Evolutionary conservation across 1,140 invertebrate genomes (phyloP).

Genomic region (Phthorimaea operculella): DNA sequence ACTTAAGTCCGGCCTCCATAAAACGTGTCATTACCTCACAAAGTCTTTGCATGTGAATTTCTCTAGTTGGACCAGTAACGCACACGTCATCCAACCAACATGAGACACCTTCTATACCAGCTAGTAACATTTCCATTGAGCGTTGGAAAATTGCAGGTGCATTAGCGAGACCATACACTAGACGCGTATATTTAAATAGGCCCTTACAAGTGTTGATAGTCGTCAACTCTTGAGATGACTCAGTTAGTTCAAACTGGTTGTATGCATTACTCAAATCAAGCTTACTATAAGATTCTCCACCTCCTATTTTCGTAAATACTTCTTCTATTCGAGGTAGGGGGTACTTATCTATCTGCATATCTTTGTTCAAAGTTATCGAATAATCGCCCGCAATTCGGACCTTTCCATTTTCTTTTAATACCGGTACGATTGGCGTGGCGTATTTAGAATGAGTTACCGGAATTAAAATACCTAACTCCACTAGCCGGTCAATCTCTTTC

Average conservation of each 20-base stretch:
- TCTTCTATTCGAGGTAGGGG: slow-evolving; percentile 1
- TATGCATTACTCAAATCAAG: slow-evolving; percentile 1
- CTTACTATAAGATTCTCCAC: neutral
- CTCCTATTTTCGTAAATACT: neutral
- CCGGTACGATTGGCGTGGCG: neutral
- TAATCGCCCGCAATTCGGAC: neutral
- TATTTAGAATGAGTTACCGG: neutral
- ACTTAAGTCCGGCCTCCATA: neutral
- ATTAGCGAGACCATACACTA: slow-evolving; percentile 3
- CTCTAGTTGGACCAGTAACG: neutral
- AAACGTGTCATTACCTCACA: neutral
- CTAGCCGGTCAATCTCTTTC: neutral
- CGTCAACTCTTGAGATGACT: neutral
- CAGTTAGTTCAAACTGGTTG: neutral
- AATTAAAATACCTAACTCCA: neutral
- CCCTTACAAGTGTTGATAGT: neutral
- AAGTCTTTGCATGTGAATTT: neutral
- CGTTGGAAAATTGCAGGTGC: neutral
- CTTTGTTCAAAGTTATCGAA: slow-evolving; percentile 3
- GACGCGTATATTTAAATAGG: neutral
- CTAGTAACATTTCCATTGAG: neutral
- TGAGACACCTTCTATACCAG: neutral
- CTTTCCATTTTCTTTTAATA: neutral
- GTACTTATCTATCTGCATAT: slow-evolving; percentile 1
- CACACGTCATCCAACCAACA: neutral